phyloP scores from a whole-genome alignment of 2,797 vertebrate genomes.

The Sitta carolinensis region DNA sequence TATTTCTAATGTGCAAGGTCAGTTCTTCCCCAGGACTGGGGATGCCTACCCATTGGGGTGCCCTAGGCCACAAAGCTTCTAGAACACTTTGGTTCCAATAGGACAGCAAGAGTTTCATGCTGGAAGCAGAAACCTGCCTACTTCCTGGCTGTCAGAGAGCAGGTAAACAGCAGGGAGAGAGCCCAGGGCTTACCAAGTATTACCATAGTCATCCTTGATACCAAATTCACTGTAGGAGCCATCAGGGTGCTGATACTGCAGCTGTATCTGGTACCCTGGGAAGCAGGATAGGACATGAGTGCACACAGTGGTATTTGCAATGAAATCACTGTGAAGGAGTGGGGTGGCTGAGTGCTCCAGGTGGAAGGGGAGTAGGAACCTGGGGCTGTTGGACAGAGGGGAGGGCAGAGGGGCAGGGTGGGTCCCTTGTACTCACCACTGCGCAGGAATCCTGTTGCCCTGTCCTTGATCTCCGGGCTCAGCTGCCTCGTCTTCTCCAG shows the following conservation, averaged over 20 bases:
- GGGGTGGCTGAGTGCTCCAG: neutral
- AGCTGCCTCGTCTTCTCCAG: constrained; percentile 57
- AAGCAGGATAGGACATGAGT: neutral
- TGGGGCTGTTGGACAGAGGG: neutral
- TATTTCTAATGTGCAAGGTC: neutral
- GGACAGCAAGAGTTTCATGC: neutral
- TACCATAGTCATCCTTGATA: constrained; percentile 33
- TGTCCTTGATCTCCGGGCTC: constrained; percentile 3
- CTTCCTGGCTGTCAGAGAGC: neutral
- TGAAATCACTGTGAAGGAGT: neutral
- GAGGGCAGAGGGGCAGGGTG: neutral
- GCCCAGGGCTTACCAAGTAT: constrained; percentile 59
- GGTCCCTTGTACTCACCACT: neutral
- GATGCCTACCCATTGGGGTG: neutral
- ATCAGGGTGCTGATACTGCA: constrained; percentile 63
- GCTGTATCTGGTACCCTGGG: constrained; percentile 66
- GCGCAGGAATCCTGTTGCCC: neutral
- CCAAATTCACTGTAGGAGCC: constrained; percentile 69
- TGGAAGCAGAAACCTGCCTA: neutral
- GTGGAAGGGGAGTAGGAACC: neutral
- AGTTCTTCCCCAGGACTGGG: neutral
- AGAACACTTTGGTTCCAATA: neutral
- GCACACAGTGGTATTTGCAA: neutral
- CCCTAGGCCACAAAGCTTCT: neutral
- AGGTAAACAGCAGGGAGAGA: neutral